phyloP scores from a whole-genome alignment of 2,113 vertebrate species.

The Gobiocypris rarus region DNA sequence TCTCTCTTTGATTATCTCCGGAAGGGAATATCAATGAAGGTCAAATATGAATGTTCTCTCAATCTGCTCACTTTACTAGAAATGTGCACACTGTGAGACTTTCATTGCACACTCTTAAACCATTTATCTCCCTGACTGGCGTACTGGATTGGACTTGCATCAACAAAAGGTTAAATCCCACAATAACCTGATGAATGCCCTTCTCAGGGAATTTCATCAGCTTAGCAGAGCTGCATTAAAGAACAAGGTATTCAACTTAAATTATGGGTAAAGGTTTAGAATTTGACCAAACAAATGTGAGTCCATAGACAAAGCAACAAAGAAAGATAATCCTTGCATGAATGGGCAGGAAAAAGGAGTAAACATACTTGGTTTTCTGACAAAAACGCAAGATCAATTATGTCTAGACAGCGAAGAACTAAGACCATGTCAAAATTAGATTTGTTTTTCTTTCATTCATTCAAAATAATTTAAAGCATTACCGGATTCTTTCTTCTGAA shows the following conservation, averaged over 20 bases:
- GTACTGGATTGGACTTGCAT: constrained; percentile 7
- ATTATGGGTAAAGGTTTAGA: constrained; percentile 29
- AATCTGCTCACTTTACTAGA: constrained; percentile 15
- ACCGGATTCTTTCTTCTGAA: neutral
- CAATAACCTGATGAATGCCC: constrained; percentile 33
- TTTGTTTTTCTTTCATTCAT: neutral
- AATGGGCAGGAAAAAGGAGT: neutral
- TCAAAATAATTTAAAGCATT: neutral
- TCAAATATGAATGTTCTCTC: constrained; percentile 45
- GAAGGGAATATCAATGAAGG: constrained; percentile 56
- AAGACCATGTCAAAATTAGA: neutral
- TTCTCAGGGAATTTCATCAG: constrained; percentile 37
- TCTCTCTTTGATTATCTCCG: constrained; percentile 47
- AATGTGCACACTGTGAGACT: constrained; percentile 40
- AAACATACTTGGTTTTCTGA: neutral
- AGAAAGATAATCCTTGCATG: constrained; percentile 4
- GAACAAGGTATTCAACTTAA: constrained; percentile 17
- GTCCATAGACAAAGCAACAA: neutral
- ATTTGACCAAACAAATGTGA: neutral
- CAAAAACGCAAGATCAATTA: neutral
- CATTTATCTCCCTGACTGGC: constrained; percentile 4
- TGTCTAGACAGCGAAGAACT: neutral
- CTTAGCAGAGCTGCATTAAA: constrained; percentile 21
- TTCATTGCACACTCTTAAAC: neutral
- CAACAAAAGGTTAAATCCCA: constrained; percentile 41